phyloP scores from a whole-genome alignment of 2,797 vertebrate genomes.

The Prionace glauca region DNA sequence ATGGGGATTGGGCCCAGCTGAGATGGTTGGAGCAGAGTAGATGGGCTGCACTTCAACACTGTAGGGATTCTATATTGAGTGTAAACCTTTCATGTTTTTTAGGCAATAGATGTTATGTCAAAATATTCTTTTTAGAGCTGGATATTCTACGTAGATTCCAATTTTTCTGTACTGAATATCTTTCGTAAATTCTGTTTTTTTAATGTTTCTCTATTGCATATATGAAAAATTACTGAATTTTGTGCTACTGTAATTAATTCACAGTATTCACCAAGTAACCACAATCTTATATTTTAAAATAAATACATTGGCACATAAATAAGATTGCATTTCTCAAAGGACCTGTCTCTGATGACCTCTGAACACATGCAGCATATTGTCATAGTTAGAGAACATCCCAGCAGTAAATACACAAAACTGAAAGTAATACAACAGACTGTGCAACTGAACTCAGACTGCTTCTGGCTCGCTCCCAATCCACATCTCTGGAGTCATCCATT shows the following conservation, averaged over 20 bases:
- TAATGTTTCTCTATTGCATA: background rate
- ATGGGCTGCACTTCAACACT: no score
- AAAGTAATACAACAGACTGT: slow-evolving; percentile 1
- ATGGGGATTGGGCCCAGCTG: no score
- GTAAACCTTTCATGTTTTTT: background rate
- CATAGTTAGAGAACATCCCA: background rate
- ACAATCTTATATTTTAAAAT: slow-evolving; percentile 18
- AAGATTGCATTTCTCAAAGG: slow-evolving; percentile 6
- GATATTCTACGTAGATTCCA: background rate
- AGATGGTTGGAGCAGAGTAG: no score
- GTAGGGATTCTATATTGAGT: background rate
- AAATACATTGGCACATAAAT: background rate
- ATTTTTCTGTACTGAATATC: background rate
- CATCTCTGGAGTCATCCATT: background rate
- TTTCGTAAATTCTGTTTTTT: background rate
- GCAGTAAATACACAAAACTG: slow-evolving; percentile 4
- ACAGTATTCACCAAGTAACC: slow-evolving; percentile 7
- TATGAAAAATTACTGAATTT: background rate
- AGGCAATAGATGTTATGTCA: background rate
- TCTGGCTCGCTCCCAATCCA: slow-evolving; percentile 7
- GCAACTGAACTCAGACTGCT: background rate
- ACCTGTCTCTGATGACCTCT: background rate
- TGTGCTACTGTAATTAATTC: background rate
- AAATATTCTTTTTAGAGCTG: background rate
- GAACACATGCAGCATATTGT: slow-evolving; percentile 13